phyloP scores from a whole-genome alignment of 2,888 invertebrate species.

The Nymphalis urticae region DNA sequence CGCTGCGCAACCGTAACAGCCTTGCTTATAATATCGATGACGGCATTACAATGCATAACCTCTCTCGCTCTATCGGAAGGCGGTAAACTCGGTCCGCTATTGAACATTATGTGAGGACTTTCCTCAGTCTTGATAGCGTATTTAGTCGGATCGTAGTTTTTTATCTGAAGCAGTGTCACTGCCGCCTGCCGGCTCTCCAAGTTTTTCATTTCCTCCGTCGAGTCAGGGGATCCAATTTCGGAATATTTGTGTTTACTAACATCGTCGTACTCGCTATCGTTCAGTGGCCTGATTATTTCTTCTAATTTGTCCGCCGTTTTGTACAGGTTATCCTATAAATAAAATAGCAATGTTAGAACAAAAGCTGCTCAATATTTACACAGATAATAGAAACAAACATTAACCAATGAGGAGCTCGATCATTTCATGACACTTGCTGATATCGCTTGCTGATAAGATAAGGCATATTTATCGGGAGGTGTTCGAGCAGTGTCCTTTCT shows the following conservation, averaged over 20 bases:
- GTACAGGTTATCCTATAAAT: constrained; percentile 81
- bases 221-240: constrained; percentile 75
- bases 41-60: constrained; percentile 79
- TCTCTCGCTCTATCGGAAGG: constrained; percentile 79
- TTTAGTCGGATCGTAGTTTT: constrained; percentile 77
- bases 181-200: constrained; percentile 78
- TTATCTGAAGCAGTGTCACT: constrained; percentile 76
- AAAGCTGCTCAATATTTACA: constrained; percentile 56
- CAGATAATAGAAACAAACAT: constrained; percentile 65
- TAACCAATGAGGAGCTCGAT: constrained; percentile 69
- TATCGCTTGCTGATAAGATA: constrained; percentile 76
- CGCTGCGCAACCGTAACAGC: constrained; percentile 78
- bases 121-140: constrained; percentile 72
- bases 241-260: constrained; percentile 65
- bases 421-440: constrained; percentile 59
- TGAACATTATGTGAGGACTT: constrained; percentile 81
- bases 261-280: constrained; percentile 62
- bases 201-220: constrained; percentile 79
- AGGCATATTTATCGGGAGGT: constrained; percentile 60
- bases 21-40: constrained; percentile 78
- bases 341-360: constrained; percentile 61
- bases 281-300: constrained; percentile 78
- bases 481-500: constrained; percentile 65
- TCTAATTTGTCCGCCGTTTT: constrained; percentile 82
- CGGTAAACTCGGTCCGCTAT: constrained; percentile 80